phyloP scores from a whole-genome alignment of 2,888 invertebrate genomes.

The Stomorhina lunata region DNA sequence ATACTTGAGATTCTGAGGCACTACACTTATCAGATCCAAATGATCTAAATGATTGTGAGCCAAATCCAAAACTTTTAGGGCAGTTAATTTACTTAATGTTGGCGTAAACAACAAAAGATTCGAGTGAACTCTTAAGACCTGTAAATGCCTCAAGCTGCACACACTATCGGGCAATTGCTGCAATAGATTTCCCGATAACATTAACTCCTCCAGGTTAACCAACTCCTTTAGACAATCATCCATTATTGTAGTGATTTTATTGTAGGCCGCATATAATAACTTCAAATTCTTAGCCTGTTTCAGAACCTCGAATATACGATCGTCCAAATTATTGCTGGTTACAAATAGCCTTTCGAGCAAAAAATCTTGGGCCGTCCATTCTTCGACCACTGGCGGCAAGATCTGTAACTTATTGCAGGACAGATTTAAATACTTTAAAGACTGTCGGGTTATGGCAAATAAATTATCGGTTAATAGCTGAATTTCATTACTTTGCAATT shows the following conservation, averaged over 20 bases:
- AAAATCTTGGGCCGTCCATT: conserved; percentile 66
- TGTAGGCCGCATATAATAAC: conserved; percentile 89
- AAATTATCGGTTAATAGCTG: conserved; percentile 88
- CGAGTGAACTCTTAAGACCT: conserved; percentile 89
- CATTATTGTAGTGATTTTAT: conserved; percentile 86
- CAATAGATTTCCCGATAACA: conserved; percentile 90
- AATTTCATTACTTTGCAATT: conserved; percentile 89
- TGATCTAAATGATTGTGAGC: conserved; percentile 92
- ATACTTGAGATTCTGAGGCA: conserved; percentile 91
- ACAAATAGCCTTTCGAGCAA: conserved; percentile 84
- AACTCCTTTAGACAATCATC: conserved; percentile 88
- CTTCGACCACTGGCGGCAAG: conserved; percentile 81
- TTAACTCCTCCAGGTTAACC: conserved; percentile 89
- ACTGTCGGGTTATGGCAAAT: conserved; percentile 83
- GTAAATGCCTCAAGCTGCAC: conserved; percentile 85
- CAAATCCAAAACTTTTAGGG: conserved; percentile 89
- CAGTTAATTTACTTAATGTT: conserved; percentile 86
- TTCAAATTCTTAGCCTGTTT: conserved; percentile 84
- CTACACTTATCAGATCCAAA: conserved; percentile 87
- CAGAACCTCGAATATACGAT: conserved; percentile 85
- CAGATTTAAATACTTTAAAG: conserved; percentile 86
- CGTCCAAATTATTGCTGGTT: conserved; percentile 88
- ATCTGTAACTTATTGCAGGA: conserved; percentile 88
- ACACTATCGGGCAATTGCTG: conserved; percentile 88
- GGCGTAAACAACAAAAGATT: conserved; percentile 89